Evolutionary conservation across 2,113 vertebrate genomes (phyloP).

Genomic region (Penelope pileata): DNA sequence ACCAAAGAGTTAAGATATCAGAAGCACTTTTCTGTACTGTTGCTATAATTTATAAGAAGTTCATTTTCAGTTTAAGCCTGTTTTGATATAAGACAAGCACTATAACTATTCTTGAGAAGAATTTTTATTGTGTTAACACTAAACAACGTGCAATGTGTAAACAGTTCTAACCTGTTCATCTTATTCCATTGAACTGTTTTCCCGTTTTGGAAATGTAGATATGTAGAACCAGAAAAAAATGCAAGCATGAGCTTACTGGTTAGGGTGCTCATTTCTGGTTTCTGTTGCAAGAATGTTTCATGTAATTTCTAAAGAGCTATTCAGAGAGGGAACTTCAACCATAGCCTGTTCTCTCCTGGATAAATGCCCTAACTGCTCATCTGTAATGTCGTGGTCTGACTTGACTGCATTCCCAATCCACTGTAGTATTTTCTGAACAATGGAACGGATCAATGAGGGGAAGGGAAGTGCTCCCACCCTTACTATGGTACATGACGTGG

Average conservation of each 20-base stretch:
- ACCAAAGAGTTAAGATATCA: background rate
- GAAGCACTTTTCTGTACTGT: background rate
- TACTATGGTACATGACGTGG: fast-evolving
- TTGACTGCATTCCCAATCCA: background rate
- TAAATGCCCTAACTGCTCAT: background rate
- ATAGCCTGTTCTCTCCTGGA: background rate
- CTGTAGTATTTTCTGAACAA: background rate
- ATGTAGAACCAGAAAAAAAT: background rate
- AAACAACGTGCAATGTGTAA: background rate
- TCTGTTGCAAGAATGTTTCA: background rate
- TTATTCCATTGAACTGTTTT: background rate
- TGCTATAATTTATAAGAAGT: background rate
- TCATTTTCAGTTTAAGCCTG: background rate
- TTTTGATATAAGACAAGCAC: background rate
- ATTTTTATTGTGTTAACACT: background rate
- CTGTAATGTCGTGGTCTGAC: background rate
- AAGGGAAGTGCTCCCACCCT: background rate
- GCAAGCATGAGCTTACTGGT: background rate
- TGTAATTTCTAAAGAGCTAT: background rate
- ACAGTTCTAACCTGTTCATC: background rate
- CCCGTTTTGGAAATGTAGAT: background rate
- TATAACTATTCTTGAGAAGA: background rate
- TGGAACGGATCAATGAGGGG: background rate
- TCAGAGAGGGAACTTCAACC: background rate
- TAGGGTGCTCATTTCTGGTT: background rate